Base-by-base conservation (phyloP, 2,888 invertebrate genomes). In the Parasteatoda lunata region DNA sequence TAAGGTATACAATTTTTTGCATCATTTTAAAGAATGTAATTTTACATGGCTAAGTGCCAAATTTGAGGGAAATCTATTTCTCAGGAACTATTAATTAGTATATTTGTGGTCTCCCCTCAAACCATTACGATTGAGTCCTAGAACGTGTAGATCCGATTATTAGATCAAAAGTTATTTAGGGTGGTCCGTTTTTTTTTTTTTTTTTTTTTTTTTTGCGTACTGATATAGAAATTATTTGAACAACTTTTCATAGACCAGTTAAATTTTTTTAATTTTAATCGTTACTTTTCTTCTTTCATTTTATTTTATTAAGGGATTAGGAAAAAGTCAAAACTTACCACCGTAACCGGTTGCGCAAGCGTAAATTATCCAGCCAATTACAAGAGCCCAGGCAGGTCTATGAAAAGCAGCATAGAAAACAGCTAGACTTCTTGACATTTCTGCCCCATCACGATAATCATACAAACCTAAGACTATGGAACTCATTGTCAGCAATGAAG, bases 271-370 rank as follows among this genome's bases (percentile, higher is more conserved):
- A 3, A 59, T 59, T 59, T 13, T 13, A 59, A 59, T 4, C 64
- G 6, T 5, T 59, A 59, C 11, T 6, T 59, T n/a, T 59, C n/a
- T n/a, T 13, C 7, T 30, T 30, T 30, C n/a, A n/a, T 30, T 30
- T 30, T 30, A 30, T 30, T 30, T 30, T 30, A 30, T 30, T 30
- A 30, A 30, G 2, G 30, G 30, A 30, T 30, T 30, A 30, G 30
- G 30, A 30, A 73, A 73, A 54, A 9, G 5, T 15, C 8, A 45
- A 1, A 5, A 7, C 78, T 59, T 75, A 87, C 87, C 91, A 4
- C 91, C 91, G 72, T 91, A 89, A 51, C 90, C 91, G n/a, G 91
- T 91, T 69, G 91, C 91, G 77, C 91, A 92, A n/a, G 91, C 91
- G 81, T 91, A 91, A 75, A 91, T 90, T 5, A 92, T 84, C 90